These are phyloP conservation scores for Pitta sordida DNA, from an alignment of 2,113 vertebrate genomes.

Conservation along the genomic window DNA sequence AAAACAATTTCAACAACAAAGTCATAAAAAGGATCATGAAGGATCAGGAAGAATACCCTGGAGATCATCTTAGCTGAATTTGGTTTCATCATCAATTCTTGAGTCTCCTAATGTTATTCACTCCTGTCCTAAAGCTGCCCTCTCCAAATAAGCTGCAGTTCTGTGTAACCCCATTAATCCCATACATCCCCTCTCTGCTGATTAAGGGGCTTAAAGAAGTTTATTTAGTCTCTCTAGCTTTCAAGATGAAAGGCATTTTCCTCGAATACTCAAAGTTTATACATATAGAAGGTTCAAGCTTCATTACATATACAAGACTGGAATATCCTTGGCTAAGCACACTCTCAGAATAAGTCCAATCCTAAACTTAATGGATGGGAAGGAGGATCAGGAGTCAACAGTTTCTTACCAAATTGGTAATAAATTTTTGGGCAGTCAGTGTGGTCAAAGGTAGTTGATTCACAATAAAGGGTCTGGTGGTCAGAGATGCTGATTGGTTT, in stretches of 20 bases:
- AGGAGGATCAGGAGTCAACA: neutral
- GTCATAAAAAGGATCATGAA: constrained; percentile 37
- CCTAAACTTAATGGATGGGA: neutral
- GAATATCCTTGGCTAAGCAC: neutral
- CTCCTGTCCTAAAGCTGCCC: neutral
- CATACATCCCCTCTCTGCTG: neutral
- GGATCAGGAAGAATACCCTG: neutral
- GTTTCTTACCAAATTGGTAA: neutral
- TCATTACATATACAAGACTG: neutral
- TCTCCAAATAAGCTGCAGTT: neutral
- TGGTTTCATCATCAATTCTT: constrained; percentile 31
- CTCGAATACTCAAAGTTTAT: neutral
- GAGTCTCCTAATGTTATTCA: neutral
- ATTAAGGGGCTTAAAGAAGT: constrained; percentile 24
- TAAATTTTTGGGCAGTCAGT: neutral
- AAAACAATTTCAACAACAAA: constrained; percentile 36
- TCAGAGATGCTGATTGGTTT: neutral
- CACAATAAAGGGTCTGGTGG: neutral
- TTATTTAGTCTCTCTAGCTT: constrained; percentile 14
- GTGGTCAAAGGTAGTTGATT: neutral
- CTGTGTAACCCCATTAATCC: neutral
- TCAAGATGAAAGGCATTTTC: constrained; percentile 2
- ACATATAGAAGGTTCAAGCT: neutral
- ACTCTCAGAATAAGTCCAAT: neutral
- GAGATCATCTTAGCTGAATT: neutral